Percentiles rank a stretch among this genome's conserved stretches.
Evolutionary conservation across 2,113 vertebrate species (phyloP).

Genomic region (Himantopus leucocephalus): DNA sequence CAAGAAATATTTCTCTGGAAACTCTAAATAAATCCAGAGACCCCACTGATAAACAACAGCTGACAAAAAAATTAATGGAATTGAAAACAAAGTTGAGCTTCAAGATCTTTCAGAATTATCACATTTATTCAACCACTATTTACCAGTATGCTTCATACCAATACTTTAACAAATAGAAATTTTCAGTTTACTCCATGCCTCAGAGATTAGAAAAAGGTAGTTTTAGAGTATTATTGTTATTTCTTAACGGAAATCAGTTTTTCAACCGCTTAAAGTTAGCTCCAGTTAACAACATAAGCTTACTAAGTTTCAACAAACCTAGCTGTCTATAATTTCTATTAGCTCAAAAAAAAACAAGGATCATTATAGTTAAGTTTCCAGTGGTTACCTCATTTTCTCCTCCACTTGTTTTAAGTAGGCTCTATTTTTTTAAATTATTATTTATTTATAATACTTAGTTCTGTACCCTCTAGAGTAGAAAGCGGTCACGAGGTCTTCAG

Average conservation of each 20-base stretch:
- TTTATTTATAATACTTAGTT: not conserved
- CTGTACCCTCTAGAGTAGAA: not conserved
- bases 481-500: not conserved
- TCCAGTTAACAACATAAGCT: not conserved
- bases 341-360: not conserved
- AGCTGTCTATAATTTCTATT: not conserved
- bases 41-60: too few relatives aligned
- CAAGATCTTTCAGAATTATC: not conserved
- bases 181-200: not conserved
- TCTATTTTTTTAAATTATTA: not conserved
- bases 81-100: not conserved
- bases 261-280: not conserved
- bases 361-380: not conserved
- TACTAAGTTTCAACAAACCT: not conserved
- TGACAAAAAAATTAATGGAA: not conserved
- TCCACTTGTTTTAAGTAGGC: not conserved
- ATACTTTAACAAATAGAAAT: not conserved
- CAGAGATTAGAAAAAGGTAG: not conserved
- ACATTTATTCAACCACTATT: not conserved
- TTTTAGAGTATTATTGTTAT: not conserved
- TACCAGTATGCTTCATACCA: not conserved
- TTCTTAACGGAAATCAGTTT: not conserved
- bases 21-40: too few relatives aligned
- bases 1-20: too few relatives aligned
- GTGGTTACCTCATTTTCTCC: not conserved